Percentiles rank a stretch among this genome's conserved stretches.
These are phyloP conservation scores for Callopanchax toddi DNA, from an alignment of 2,113 vertebrate genomes.

Conservation along the genomic window DNA sequence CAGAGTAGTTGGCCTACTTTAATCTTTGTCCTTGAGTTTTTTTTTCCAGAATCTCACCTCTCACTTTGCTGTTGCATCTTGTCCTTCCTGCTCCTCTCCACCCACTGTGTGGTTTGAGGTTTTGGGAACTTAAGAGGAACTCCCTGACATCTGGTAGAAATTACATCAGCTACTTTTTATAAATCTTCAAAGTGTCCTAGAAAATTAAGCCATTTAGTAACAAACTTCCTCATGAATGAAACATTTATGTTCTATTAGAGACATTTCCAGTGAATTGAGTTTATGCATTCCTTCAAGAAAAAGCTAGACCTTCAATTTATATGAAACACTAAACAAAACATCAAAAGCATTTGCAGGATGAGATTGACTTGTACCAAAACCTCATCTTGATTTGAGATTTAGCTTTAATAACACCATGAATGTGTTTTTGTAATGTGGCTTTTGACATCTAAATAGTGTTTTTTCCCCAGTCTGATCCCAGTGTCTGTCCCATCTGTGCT, in stretches of 20 bases:
- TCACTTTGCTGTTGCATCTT: not conserved
- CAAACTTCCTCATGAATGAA: not conserved
- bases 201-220: not conserved
- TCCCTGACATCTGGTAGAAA: conserved; percentile 25
- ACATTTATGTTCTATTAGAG: no score
- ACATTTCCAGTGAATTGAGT: not conserved
- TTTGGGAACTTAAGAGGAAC: conserved; percentile 4
- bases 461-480: not conserved
- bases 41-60: not conserved
- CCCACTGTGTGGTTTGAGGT: conserved; percentile 16
- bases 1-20: not conserved
- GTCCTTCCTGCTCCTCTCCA: not conserved
- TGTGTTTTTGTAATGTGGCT: no score
- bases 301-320: no score
- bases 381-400: no score
- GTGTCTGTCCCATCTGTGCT: not conserved
- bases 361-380: no score
- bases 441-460: no score
- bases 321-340: no score
- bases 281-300: no score
- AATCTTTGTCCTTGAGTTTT: not conserved
- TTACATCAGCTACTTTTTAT: conserved; percentile 19
- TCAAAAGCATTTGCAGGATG: no score
- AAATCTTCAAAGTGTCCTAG: not conserved
- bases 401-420: no score